Evolutionary conservation across 2,113 vertebrate species (phyloP).

Genomic region (Entosphenus tridentatus): DNA sequence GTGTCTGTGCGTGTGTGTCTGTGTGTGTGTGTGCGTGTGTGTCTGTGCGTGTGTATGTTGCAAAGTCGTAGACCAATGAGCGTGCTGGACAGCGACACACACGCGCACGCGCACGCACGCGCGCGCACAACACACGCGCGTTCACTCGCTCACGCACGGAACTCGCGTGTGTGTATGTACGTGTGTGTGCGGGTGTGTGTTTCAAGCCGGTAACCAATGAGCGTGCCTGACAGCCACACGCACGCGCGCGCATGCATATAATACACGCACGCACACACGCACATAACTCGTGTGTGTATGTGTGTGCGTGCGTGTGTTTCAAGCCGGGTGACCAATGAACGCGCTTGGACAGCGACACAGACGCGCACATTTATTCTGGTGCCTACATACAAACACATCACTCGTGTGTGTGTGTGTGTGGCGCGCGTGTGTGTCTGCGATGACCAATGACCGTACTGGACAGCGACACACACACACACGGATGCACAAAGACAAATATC

Average conservation of each 20-base stretch:
- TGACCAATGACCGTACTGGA: background rate
- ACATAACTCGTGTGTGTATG: background rate
- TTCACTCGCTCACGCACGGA: too few species aligned
- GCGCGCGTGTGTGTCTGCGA: background rate
- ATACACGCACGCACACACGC: background rate
- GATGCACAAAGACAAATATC: too few species aligned
- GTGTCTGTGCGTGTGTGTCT: too few species aligned
- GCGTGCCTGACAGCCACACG: background rate
- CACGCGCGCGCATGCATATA: background rate
- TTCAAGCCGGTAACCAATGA: background rate
- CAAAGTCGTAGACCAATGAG: too few species aligned
- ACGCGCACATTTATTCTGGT: background rate
- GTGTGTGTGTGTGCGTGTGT: too few species aligned
- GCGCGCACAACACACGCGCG: too few species aligned
- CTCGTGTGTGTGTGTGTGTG: background rate
- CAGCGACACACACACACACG: too few species aligned
- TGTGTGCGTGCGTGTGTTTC: background rate
- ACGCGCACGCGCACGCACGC: too few species aligned
- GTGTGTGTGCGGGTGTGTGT: background rate
- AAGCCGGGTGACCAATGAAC: background rate
- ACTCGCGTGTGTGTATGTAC: too few species aligned
- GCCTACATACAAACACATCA: background rate
- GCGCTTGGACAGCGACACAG: background rate
- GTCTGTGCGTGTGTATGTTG: too few species aligned
- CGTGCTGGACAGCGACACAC: too few species aligned